Evolutionary conservation across 2,888 invertebrate species (phyloP).

Genomic region (Nasonia oneida): DNA sequence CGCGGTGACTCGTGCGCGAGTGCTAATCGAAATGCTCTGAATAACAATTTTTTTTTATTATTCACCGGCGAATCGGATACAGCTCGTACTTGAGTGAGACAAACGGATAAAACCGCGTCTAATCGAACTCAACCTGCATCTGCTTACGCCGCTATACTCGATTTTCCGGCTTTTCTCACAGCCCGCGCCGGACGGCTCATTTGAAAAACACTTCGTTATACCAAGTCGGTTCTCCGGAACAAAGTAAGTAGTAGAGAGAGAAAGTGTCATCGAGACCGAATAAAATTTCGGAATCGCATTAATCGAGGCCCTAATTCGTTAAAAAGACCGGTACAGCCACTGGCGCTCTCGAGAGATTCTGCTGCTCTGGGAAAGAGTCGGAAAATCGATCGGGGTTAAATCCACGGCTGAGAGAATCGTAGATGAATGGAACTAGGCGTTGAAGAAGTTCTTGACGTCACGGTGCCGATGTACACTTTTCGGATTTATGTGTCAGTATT

Average conservation of each 20-base stretch:
- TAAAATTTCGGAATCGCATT: neutral
- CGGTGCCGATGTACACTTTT: no score
- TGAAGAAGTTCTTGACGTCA: no score
- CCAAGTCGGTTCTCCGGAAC: neutral
- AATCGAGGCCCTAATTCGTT: constrained; percentile 12
- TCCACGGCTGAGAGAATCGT: no score
- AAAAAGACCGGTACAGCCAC: neutral
- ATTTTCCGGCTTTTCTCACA: neutral
- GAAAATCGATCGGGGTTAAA: no score
- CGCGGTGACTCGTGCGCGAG: neutral
- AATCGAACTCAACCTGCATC: no score
- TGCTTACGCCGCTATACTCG: neutral
- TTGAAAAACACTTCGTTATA: neutral
- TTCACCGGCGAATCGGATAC: neutral
- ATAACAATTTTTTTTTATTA: neutral
- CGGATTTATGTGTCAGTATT: no score
- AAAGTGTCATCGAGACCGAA: neutral
- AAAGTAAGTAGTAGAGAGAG: neutral
- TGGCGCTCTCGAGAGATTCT: neutral
- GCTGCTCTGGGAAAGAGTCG: no score
- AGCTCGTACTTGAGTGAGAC: neutral
- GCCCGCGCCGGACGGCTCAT: neutral
- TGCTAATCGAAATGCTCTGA: neutral
- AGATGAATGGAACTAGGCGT: no score
- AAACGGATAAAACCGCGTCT: no score